Base-by-base conservation (phyloP, 1,140 invertebrate genomes). In the Calliopsis andreniformis region DNA sequence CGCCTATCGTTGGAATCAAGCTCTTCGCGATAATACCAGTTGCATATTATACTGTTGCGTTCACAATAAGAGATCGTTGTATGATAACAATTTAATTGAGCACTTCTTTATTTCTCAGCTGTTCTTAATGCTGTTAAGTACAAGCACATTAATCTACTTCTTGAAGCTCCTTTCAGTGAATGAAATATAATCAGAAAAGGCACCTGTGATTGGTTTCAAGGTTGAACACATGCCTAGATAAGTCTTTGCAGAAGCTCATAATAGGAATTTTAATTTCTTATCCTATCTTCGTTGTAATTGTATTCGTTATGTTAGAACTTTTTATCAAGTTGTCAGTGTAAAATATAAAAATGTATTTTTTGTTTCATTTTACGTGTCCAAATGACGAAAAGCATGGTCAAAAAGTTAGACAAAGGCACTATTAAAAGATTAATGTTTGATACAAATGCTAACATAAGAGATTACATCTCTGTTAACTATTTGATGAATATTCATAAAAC, bases 41-140 rank as follows among this genome's bases (percentile, higher is more conserved):
- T 51, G 28, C 45, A 53, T 66, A 42, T 68, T 32, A 7, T 55
- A 42, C n/a, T 35, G 20, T 16, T 59, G 43, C 10, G 10, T 30
- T 23, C 28, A 71, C 45, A 39, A 71, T 47, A 30, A 3, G 53
- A 69, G 68, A 71, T 62, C 68, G 56, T 49, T 32, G 56, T n/a
- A n/a, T 16, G 20, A 39, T 61, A 49, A 49, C 25, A 2, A 7
- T 58, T 59, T 51, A 62, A 59, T 71, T 61, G 68, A 71, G 56
- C 56, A 62, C 39, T 62, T 14, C 3, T 25, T 62, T 23, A 20
- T 39, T 25, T 2, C 23, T 49, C 14, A 6, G 3, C 25, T 42
- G 18, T 16, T 49, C 47, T 62, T 30, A 25, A 62, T 18, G n/a
- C 20, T 3, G 45, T 71, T 62, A 71, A 71, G 58, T 72, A 72